These are phyloP conservation scores for Tolypeutes matacus DNA, from an alignment of 2,797 vertebrate species.

Conservation along the genomic window DNA sequence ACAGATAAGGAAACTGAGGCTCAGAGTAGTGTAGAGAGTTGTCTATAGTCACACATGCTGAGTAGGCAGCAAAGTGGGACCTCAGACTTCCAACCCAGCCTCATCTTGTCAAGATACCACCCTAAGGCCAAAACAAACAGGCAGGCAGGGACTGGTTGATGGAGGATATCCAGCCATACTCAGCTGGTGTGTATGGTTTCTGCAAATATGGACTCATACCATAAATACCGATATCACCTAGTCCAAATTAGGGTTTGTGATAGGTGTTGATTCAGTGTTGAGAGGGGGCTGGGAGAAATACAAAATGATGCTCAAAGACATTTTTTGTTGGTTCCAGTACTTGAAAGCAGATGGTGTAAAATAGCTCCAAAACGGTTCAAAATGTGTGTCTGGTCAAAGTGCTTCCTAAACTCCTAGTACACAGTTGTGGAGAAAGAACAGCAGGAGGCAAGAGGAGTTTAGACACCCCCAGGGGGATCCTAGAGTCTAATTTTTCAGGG, in stretches of 20 bases:
- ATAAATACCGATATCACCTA: neutral
- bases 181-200: neutral
- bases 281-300: neutral
- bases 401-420: neutral
- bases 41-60: neutral
- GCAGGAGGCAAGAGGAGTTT: neutral
- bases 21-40: neutral
- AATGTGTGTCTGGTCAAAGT: slow-evolving; percentile 23
- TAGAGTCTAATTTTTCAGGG: neutral
- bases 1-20: neutral
- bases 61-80: neutral
- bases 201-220: neutral
- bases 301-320: slow-evolving; percentile 38
- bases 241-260: neutral
- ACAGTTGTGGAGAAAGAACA: neutral
- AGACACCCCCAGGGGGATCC: neutral
- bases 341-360: slow-evolving; percentile 73
- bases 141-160: neutral
- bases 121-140: too few species aligned
- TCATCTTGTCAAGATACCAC: neutral
- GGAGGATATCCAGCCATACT: neutral
- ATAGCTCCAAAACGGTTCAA: slow-evolving; percentile 51
- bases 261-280: slow-evolving; percentile 50
- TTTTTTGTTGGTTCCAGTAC: slow-evolving; percentile 24
- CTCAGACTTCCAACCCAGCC: neutral